Evolutionary conservation across 53 echinoderm and acorn worm species (phyloP), one percentile per base, ranked within the genome.

Genomic region (Mesocentrotus franciscanus): DNA sequence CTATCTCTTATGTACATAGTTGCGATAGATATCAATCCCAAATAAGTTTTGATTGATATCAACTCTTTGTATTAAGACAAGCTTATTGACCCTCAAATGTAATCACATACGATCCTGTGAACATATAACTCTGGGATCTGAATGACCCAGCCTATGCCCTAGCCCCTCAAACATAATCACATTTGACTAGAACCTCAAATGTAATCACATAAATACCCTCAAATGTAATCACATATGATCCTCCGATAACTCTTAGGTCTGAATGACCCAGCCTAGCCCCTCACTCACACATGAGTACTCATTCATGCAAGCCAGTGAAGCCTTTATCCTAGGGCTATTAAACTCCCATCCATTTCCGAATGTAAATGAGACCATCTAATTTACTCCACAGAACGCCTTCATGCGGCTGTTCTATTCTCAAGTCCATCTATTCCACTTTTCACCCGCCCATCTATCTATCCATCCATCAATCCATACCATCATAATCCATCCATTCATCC

Each of bases 261-360:
- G 75, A 75, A 75, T 29, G 9, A 30, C 14, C 32, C 29, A 75
- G 75, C 29, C 75, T 85, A 85, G 27, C 11, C 2, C 29, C 61
- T 60, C 90, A 24, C 22, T 90, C 60, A 60, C 60, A 29, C 58
- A 8, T n/a, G 90, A 58, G 90, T 30, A 59, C 90, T 26, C 90
- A 90, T 58, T 90, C 60, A 90, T n/a, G 61, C 60, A 60, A 90
- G 29, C 29, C 90, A 60, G 90, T 49, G 59, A 61, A 32, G 58
- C 90, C 90, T 90, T 90, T 90, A 90, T 58, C 90, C 60, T 58
- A 60, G 90, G 90, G 59, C 90, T 61, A 90, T 90, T 90, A 90
- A 59, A 90, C 61, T 60, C 90, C 30, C 90, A 90, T 90, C 90
- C 90, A 61, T 90, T 90, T 90, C 90, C 90, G 30, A 90, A 90